Conservation (phyloP, 1,140 invertebrate genomes). For the Tenebrio molitor region DNA sequence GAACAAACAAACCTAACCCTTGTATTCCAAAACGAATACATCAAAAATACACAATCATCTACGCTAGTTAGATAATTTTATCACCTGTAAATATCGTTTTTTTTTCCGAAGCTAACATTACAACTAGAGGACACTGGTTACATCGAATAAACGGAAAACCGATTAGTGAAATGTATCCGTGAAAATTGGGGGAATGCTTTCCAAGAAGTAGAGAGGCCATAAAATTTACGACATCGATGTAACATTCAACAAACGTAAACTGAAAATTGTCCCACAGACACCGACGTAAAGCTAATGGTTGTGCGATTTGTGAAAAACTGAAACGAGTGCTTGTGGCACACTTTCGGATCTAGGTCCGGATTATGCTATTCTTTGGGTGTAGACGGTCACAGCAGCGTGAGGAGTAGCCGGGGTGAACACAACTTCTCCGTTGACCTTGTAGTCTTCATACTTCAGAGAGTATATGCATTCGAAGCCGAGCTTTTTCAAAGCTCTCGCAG, state of each 20-base stretch:
- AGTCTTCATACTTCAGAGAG: constrained; percentile 74
- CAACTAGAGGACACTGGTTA: background rate
- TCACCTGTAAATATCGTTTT: background rate
- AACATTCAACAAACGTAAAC: background rate
- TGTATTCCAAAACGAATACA: constrained; percentile 37
- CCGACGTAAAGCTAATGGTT: background rate
- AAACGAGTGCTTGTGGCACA: background rate
- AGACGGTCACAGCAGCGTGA: constrained; percentile 69
- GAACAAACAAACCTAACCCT: constrained; percentile 14
- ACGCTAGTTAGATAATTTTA: constrained; percentile 17
- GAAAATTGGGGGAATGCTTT: background rate
- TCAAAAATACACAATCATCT: constrained; percentile 9
- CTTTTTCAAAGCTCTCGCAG: constrained; percentile 76
- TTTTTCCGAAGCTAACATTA: background rate
- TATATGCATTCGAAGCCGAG: constrained; percentile 78
- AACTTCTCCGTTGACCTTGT: constrained; percentile 71
- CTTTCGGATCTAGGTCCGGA: background rate
- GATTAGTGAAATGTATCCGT: background rate
- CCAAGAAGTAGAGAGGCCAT: background rate
- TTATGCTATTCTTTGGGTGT: constrained; percentile 66
- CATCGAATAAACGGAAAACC: too few relatives aligned
- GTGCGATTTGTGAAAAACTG: background rate
- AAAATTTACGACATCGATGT: background rate
- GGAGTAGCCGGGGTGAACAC: constrained; percentile 73
- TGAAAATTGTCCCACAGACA: constrained; percentile 2